Conservation (phyloP, 2,888 invertebrate species). For the Ornithoptera alexandrae region DNA sequence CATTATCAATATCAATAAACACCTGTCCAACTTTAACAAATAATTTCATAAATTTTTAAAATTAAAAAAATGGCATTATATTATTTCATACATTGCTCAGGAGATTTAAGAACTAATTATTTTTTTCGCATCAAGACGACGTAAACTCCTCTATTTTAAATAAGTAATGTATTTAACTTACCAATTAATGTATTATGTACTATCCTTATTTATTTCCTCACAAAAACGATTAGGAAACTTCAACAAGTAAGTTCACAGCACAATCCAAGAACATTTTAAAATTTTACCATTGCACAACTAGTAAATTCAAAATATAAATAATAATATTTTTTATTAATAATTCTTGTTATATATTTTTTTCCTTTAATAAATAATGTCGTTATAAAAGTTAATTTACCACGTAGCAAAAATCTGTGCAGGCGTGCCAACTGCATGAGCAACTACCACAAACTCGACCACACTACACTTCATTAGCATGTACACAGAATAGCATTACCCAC, state of each 20-base stretch:
- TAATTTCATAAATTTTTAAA: no score
- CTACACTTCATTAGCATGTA: constrained; percentile 73
- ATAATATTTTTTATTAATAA: background rate
- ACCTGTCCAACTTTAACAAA: no score
- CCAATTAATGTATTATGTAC: background rate
- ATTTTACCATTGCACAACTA: constrained; percentile 8
- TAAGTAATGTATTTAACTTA: background rate
- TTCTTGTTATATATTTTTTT: constrained; percentile 7
- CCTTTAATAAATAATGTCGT: background rate
- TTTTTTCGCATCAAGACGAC: background rate
- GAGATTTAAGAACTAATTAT: no score
- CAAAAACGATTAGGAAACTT: constrained; percentile 28
- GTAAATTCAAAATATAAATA: background rate
- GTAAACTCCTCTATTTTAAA: background rate
- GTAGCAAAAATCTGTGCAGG: constrained; percentile 66
- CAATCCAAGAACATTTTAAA: constrained; percentile 14
- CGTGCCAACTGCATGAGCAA: constrained; percentile 75
- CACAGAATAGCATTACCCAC: constrained; percentile 66
- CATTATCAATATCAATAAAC: no score
- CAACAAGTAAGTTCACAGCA: constrained; percentile 39
- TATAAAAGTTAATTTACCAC: constrained; percentile 43
- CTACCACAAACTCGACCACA: constrained; percentile 73
- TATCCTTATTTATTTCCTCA: constrained; percentile 26
- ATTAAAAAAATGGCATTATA: no score
- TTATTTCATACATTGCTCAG: no score